Base-by-base conservation (phyloP, 2,113 vertebrate species). In the Takifugu flavidus region DNA sequence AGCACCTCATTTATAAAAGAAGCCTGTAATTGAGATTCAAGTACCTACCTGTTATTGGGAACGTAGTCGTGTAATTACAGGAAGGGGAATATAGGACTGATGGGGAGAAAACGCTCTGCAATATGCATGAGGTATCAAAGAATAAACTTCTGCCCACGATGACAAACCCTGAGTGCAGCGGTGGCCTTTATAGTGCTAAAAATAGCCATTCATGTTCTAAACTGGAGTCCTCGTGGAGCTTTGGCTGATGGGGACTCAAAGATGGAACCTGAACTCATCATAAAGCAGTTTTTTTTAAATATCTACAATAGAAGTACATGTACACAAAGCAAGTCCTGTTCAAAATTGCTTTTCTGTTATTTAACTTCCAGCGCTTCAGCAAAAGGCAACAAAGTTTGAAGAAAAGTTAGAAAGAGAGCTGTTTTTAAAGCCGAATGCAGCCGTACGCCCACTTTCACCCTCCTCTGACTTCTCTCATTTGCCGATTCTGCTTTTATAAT, bases 81-180 rank as follows among this genome's bases (percentile, higher is more conserved):
- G 67, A 65, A 63, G 63, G 43, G 76, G 78, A 78, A 80, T 77
- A 65, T 57, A 72, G 84, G 45, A 60, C 56, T 64, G 61, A 72
- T 31, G 61, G 59, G 29, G 25, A 72, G 53, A 66, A 61, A 43
- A 56, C 28, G 46, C 73, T 27, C 59, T 70, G 78, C 65, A 43
- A 65, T 56, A 56, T 69, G 60, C 34, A 59, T 11, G 53, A 67
- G 47, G 26, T 42, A 44, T 56, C 15, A 65, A 74, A 44, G 65
- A 64, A 55, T 67, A 51, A 45, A 45, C 80, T 67, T 60, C 46
- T 61, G 52, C 65, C 74, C 74, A 70, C 73, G 47, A 66, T 76
- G 78, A 68, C 72, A 75, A 60, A 75, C 59, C 70, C 43, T 79
- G 51, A 77, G 78, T 77, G 70, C 52, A 74, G 62, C 34, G 53